Evolutionary conservation across 2,797 vertebrate genomes (phyloP), one percentile per base, ranked within the genome.

Genomic region (Danio albolineatus): DNA sequence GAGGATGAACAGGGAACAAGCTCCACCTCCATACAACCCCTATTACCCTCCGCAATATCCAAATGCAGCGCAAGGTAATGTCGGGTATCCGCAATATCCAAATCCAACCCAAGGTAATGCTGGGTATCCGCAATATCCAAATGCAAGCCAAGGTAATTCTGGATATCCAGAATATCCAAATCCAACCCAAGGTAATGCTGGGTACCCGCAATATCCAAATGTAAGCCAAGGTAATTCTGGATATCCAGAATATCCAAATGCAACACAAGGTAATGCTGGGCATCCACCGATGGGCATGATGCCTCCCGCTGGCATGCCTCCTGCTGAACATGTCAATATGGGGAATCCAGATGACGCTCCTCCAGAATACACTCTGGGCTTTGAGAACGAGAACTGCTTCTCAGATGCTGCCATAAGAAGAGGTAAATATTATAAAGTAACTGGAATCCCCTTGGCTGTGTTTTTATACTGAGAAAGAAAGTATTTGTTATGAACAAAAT

Each of bases 401-500:
- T 90, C 86, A 60, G 89, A 93, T 2, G 84, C 82, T 5, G 41
- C 79, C 6, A 77, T 95, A 62, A 85, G 92, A 66, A 88, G 91
- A 92, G 94, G 94, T 94, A 28, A 28, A 28, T 57, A 7, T 62
- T n/a, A 51, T 64, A 1, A 57, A 46, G n/a, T 28, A 10, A 41
- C 46, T 36, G 44, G 10, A 36, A 12, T 46, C 3, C 7, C 7
- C 28, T 17, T 57, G 9, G 53, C 38, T 12, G 13, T 57, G 16
- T 46, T n/a, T n/a, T 56, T n/a, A 46, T 4, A 51, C 7, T 19
- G n/a, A 28, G 5, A 53, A 38, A 70, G 28, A 16, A 53, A 39
- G 19, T 59, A 10, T 59, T 12, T 59, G 10, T 59, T 28, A 59
- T 13, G 6, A 28, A n/a, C n/a, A n/a, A n/a, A n/a, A n/a, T n/a